A percentile compares a stretch with the other conserved stretches of the same genome.
Conservation (phyloP, 2,888 invertebrate species). For the Parnassius apollo region DNA sequence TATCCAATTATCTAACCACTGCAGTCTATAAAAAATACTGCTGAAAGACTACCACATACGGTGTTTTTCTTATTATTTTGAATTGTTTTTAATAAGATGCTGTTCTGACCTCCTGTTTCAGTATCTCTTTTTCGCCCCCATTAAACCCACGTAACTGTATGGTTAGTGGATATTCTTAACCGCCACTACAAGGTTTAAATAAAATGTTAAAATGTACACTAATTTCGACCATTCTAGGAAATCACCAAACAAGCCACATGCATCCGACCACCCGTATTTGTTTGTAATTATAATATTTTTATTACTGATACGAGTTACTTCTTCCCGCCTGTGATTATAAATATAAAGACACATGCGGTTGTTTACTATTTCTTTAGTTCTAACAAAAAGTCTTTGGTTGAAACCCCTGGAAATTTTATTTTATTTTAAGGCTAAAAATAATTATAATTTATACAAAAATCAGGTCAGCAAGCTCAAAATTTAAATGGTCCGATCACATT, state of each 20-base stretch:
- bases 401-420: neutral
- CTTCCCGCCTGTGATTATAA: slow-evolving; percentile 4
- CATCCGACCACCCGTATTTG: slow-evolving; percentile 25
- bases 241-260: slow-evolving; percentile 15
- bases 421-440: slow-evolving; percentile 1
- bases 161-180: too few relatives aligned
- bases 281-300: slow-evolving; percentile 27
- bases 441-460: too few relatives aligned
- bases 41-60: too few relatives aligned
- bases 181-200: too few relatives aligned
- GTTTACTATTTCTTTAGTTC: slow-evolving; percentile 11
- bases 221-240: slow-evolving; percentile 3
- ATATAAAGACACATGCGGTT: slow-evolving; percentile 12
- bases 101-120: too few relatives aligned
- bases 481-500: neutral
- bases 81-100: too few relatives aligned
- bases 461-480: too few relatives aligned
- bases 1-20: too few relatives aligned
- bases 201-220: neutral
- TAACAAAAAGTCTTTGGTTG: slow-evolving; percentile 1
- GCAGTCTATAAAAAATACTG: too few relatives aligned
- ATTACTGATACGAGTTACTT: slow-evolving; percentile 12
- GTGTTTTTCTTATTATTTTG: too few relatives aligned
- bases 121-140: too few relatives aligned
- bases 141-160: too few relatives aligned